Percentiles rank a stretch among this genome's conserved stretches.
Conservation (phyloP, 2,888 invertebrate species). For the Idaea biselata region DNA sequence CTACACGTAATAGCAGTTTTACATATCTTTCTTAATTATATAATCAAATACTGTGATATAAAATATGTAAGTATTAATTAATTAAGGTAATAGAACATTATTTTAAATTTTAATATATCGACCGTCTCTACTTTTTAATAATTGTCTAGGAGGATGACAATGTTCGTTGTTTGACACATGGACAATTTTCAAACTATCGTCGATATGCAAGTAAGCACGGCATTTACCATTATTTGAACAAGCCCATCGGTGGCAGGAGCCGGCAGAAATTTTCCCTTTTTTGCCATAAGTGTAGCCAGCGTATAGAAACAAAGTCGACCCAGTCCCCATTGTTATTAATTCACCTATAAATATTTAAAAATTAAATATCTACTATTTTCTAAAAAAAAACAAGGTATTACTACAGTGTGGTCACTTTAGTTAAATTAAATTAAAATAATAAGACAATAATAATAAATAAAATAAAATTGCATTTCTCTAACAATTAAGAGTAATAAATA, state of each 20-base stretch:
- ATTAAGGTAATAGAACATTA: too few relatives aligned
- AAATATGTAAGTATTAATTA: too few relatives aligned
- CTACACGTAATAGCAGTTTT: neutral
- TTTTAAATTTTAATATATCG: neutral
- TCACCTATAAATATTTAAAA: neutral
- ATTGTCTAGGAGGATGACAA: neutral
- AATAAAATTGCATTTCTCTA: too few relatives aligned
- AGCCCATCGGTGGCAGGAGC: neutral
- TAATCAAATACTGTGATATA: too few relatives aligned
- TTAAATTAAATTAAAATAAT: too few relatives aligned
- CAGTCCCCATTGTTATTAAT: neutral
- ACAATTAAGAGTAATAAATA: too few relatives aligned
- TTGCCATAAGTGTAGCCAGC: neutral
- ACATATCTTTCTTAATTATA: too few relatives aligned
- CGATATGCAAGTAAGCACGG: neutral
- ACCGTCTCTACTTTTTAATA: neutral
- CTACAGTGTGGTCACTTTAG: too few relatives aligned
- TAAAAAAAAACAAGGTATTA: neutral
- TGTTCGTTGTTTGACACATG: neutral
- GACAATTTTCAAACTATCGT: neutral
- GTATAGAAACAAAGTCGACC: neutral
- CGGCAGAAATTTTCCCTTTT: neutral
- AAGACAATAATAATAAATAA: too few relatives aligned
- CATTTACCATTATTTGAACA: neutral
- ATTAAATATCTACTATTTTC: neutral